A percentile compares a stretch with the other conserved stretches of the same genome.
Conservation (phyloP, 2,113 vertebrate genomes). For the Trematocara variabile region DNA sequence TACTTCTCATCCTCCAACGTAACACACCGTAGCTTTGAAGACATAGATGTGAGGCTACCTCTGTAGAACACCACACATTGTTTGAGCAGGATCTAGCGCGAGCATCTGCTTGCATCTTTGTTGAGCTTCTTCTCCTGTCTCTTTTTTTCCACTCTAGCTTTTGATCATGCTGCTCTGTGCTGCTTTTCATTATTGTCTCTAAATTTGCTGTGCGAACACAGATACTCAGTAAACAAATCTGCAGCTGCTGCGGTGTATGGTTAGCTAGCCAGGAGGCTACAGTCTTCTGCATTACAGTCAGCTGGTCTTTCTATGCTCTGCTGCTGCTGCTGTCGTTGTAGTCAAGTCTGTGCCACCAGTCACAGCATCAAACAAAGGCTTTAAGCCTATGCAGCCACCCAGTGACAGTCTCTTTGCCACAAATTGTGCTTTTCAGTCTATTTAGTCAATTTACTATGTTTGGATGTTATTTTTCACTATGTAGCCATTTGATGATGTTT, state of each 20-base stretch:
- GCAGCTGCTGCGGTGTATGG: conserved; percentile 2
- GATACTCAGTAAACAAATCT: conserved; percentile 21
- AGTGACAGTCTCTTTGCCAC: not conserved
- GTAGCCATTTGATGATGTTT: not conserved
- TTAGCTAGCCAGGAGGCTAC: not conserved
- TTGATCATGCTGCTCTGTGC: conserved; percentile 10
- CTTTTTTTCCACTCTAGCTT: not conserved
- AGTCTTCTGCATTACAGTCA: not conserved
- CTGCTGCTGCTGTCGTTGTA: not conserved
- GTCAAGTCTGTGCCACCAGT: not conserved
- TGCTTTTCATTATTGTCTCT: conserved; percentile 34
- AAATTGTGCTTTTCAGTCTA: not conserved
- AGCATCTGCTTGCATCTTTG: not conserved
- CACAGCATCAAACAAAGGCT: not conserved
- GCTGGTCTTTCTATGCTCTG: not conserved
- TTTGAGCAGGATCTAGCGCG: not conserved
- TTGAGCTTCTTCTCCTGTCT: not conserved
- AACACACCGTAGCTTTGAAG: not conserved
- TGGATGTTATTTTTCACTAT: not conserved
- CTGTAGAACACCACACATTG: not conserved
- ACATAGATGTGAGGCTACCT: not conserved
- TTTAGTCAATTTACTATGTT: not conserved
- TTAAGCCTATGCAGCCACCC: not conserved
- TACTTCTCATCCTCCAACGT: not conserved
- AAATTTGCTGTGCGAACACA: conserved; percentile 10